phyloP scores from a whole-genome alignment of 2,797 vertebrate species.

The Neostethus bicornis region DNA sequence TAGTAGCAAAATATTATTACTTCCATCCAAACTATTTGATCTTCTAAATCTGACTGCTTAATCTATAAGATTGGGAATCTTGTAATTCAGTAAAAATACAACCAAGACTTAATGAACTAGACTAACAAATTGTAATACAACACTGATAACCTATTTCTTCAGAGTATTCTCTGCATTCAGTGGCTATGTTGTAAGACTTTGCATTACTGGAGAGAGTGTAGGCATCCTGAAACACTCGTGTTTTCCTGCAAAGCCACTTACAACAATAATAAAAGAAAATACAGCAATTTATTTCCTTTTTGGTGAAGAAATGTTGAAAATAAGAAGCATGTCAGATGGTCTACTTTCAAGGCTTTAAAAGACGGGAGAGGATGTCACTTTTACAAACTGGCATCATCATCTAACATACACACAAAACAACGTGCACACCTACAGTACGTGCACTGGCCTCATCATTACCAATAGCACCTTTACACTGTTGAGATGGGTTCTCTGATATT shows the following conservation, averaged over 20 bases:
- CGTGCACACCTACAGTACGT: constrained; percentile 1
- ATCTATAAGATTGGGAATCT: too few species aligned
- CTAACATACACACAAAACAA: constrained; percentile 6
- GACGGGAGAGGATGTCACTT: constrained; percentile 26
- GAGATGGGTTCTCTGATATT: constrained; percentile 45
- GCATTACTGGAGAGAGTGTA: neutral
- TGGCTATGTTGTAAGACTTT: constrained; percentile 3
- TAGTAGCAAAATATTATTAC: too few species aligned
- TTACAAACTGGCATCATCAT: constrained; percentile 28
- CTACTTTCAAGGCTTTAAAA: constrained; percentile 16
- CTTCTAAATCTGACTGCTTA: too few species aligned
- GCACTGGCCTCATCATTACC: constrained; percentile 26
- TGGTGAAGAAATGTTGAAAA: neutral
- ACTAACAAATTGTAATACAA: neutral
- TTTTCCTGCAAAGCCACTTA: neutral
- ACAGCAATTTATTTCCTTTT: neutral
- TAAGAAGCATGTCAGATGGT: constrained; percentile 8
- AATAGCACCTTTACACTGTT: constrained; percentile 45
- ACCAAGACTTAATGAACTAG: neutral
- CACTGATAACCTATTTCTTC: neutral
- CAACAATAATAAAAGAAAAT: neutral
- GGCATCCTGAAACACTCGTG: neutral
- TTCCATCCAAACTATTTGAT: too few species aligned
- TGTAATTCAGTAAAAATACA: too few species aligned
- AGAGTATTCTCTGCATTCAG: constrained; percentile 8